Conservation (phyloP, 2,113 vertebrate genomes). For the Chaenogobius annularis region DNA sequence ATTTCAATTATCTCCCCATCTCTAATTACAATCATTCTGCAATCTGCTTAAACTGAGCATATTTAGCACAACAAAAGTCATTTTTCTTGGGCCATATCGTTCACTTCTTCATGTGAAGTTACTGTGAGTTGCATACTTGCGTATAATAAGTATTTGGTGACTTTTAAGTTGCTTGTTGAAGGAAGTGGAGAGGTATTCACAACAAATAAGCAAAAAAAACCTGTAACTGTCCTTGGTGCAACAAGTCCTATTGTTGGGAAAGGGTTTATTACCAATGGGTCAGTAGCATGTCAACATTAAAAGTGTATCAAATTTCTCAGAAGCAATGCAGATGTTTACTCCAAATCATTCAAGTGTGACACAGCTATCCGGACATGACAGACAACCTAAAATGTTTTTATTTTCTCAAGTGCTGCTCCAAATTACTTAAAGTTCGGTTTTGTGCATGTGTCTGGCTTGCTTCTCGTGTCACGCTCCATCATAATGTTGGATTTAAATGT, state of each 20-base stretch:
- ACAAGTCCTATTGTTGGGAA: background rate
- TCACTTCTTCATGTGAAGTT: no score
- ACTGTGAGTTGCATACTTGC: no score
- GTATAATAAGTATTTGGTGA: no score
- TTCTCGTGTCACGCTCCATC: background rate
- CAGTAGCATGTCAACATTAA: background rate
- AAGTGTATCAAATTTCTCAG: background rate
- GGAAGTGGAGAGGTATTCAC: background rate
- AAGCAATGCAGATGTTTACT: background rate
- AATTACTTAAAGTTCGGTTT: slow-evolving; percentile 5
- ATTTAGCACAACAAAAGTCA: no score
- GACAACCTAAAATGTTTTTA: background rate
- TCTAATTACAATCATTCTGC: no score
- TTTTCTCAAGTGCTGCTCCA: background rate
- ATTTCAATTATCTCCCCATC: no score
- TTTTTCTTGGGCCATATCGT: no score
- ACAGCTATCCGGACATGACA: slow-evolving; percentile 4
- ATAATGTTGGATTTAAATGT: slow-evolving; percentile 16
- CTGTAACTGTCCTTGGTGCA: background rate
- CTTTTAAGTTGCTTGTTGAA: background rate
- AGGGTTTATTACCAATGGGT: background rate
- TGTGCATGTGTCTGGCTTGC: slow-evolving; percentile 12
- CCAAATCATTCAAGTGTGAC: background rate
- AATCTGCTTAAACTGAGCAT: no score
- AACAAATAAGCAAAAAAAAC: background rate